A percentile compares a stretch with the other conserved stretches of the same genome.
Evolutionary conservation across 2,113 vertebrate genomes (phyloP).

Genomic region (Sceloporus undulatus): DNA sequence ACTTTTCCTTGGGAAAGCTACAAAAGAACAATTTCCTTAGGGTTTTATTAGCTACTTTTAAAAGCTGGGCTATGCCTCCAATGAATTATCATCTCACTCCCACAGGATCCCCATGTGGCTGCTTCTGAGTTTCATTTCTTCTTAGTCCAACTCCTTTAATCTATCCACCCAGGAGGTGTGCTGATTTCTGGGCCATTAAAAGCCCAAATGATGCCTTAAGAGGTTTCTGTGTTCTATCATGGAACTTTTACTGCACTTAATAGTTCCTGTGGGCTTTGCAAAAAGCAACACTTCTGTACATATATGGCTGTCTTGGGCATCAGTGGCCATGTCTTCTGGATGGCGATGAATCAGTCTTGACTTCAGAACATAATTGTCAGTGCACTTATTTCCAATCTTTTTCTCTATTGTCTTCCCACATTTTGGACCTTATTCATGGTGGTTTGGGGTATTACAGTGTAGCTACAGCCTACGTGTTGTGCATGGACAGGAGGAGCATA

Average conservation of each 20-base stretch:
- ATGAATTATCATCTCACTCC: not conserved
- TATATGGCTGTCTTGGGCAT: not conserved
- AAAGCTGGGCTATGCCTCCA: conserved; percentile 1
- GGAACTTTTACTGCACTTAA: not conserved
- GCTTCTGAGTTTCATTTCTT: not conserved
- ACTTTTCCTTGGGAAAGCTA: not conserved
- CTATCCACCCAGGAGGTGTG: conserved; percentile 3
- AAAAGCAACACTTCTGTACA: conserved; percentile 5
- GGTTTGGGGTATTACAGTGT: not conserved
- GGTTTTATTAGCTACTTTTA: conserved; percentile 2
- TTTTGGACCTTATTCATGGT: not conserved
- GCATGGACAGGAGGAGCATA: not conserved
- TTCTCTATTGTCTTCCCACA: not conserved
- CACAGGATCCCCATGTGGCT: not conserved
- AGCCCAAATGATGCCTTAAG: not conserved
- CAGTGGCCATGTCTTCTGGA: not conserved
- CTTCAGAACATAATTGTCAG: not conserved
- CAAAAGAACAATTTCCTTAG: not conserved
- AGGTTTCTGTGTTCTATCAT: conserved; percentile 9
- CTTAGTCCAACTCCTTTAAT: conserved; percentile 10
- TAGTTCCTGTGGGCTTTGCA: not conserved
- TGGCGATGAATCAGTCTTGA: not conserved
- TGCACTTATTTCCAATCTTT: not conserved
- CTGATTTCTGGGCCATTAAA: conserved; percentile 19
- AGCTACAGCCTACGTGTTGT: not conserved